A percentile compares a stretch with the other conserved stretches of the same genome.
Evolutionary conservation across 1,140 invertebrate species (phyloP).

Genomic region (Leptinotarsa texana): DNA sequence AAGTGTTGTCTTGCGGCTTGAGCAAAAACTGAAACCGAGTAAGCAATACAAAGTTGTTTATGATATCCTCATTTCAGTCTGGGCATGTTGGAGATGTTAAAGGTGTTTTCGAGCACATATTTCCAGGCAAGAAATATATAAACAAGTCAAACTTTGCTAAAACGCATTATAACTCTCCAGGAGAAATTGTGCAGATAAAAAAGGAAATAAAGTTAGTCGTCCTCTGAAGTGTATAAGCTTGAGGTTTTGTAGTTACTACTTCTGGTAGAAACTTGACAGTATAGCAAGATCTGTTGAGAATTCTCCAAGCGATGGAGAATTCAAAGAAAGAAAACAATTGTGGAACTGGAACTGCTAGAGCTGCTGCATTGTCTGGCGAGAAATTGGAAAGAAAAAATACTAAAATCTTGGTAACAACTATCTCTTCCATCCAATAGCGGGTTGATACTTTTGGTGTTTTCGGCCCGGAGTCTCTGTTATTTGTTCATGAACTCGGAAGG

Average conservation of each 20-base stretch:
- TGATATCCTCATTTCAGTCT: constrained; percentile 25
- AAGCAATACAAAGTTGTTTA: constrained; percentile 27
- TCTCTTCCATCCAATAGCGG: too few species aligned
- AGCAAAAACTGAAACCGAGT: constrained; percentile 3
- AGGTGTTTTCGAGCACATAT: constrained; percentile 13
- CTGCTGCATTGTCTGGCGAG: too few species aligned
- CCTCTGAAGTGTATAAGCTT: constrained; percentile 1
- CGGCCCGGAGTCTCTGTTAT: too few species aligned
- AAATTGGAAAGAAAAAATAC: too few species aligned
- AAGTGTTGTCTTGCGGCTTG: not conserved
- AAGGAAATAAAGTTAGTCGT: constrained; percentile 14
- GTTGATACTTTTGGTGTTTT: too few species aligned
- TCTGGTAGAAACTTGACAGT: constrained; percentile 4
- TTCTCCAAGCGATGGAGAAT: not conserved
- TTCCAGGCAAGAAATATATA: constrained; percentile 8
- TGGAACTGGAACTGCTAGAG: too few species aligned
- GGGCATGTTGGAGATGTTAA: constrained; percentile 11
- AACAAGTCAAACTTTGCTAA: constrained; percentile 16
- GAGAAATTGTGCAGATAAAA: constrained; percentile 16
- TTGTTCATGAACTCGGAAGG: too few species aligned
- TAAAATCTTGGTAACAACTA: too few species aligned
- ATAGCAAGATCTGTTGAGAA: not conserved
- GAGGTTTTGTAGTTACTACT: constrained; percentile 5
- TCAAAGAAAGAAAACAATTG: too few species aligned
- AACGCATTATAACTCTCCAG: not conserved